Evolutionary conservation across 2,113 vertebrate species (phyloP), one percentile per base, ranked within the genome.

Genomic region (Pitta sordida): DNA sequence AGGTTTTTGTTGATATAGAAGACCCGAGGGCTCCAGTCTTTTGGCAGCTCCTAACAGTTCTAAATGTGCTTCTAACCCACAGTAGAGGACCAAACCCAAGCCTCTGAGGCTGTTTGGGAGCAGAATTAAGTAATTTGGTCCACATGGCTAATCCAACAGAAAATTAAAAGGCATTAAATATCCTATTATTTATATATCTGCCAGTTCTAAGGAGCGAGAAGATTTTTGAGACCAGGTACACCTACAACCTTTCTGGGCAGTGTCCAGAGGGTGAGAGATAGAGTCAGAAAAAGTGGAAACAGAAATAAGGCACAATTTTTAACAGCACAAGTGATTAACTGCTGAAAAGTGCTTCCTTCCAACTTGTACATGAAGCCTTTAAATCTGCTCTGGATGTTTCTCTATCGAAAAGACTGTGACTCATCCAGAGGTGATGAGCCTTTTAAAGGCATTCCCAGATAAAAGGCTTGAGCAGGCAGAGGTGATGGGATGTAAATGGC

Each of bases 291-390:
- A 70, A 62, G 2, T 24, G 13, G 56, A 53, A 84, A 43, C 23
- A 93, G 83, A 64, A 91, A 75, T 24, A 5, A 46, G 48, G 30
- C 10, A n/a, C 5, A 39, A 9, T 65, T 87, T 91, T 80, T 51
- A 83, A 32, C 67, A 73, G 37, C 4, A 1, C 0, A 0, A 76
- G 51, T 43, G 86, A 78, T 93, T 75, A 91, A 71, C 27, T 1
- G 3, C 44, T 76, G 74, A 52, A 91, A n/a, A 89, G 32, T 29
- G 60, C 43, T 64, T 93, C 73, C 56, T 84, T 19, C 27, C 1
- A 3, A 44, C 43, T 34, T 7, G 12, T 23, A 24, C 2, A 0
- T 0, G 0, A 64, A 85, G 74, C 30, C 74, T 63, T 75, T 84
- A 56, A 82, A 84, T 78, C 91, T 64, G 0, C 0, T 39, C 73